Evolutionary conservation across 2,888 invertebrate species (phyloP), one percentile per base, ranked within the genome.

Genomic region (Drosophila siamana): DNA sequence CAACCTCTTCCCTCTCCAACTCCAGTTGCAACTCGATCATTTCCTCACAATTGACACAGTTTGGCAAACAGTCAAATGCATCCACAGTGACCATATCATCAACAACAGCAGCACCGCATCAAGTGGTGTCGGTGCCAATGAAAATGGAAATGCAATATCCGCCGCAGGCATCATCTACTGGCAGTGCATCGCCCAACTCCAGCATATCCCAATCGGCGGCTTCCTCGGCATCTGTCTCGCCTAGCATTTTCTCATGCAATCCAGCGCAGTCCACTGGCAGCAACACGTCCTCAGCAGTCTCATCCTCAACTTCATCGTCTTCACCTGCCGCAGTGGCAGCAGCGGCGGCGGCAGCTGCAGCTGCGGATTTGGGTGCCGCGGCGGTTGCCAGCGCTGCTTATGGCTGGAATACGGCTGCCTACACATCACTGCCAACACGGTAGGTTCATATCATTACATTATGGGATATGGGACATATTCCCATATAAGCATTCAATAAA

Each of bases 121-220:
- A 66, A 63, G 40, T 26, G 30, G 30, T 57, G 68, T 70, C 79
- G 13, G 33, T 33, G 33, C 28, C 81, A 51, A 87, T 90, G 89
- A 90, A 90, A 74, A 63, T 91, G 89, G 91, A 91, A 76, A 81
- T 90, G 74, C 91, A 91, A 83, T 92, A 92, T 88, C 92, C 92
- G 74, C 89, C 91, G 48, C 92, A 91, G 78, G 82, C 92, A 46
- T 91, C 92, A 43, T 92, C 92, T 15, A 91, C 92, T 13, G 92
- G 92, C 52, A 92, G 92, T 22, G 89, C 86, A 16, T 91, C 92
- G 44, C 91, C 91, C 6, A 90, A 90, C 50, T 91, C 91, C 2
- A 92, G 90, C 62, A 84, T 91, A 48, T 74, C 74, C n/a, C 91
- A 90, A n/a, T 90, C 91, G 56, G 89, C 91, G 6, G 84, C 89